Conservation (phyloP, 2,797 vertebrate species). For the Pseudomugil tenellus region DNA sequence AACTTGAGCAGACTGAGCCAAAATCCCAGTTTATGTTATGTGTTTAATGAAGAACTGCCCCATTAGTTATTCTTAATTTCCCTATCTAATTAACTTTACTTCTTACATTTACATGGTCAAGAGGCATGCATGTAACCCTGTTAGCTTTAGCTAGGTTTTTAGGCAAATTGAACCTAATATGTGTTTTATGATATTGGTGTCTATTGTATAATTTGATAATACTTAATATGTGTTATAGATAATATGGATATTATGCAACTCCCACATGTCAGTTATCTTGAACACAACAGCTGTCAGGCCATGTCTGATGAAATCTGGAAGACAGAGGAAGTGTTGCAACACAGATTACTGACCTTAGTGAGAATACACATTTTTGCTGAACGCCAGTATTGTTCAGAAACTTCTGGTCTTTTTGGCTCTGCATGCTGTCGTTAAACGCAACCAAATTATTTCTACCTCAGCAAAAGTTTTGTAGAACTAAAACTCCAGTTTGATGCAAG, state of each 20-base stretch:
- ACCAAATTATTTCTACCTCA: slow-evolving; percentile 31
- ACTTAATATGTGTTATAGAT: too few relatives aligned
- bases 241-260: background rate
- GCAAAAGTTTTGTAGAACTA: slow-evolving; percentile 6
- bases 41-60: background rate
- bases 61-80: background rate
- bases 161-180: background rate
- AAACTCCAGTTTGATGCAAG: slow-evolving; percentile 37
- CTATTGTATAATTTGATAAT: background rate
- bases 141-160: background rate
- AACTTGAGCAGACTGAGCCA: background rate
- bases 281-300: too few relatives aligned
- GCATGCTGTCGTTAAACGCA: slow-evolving; percentile 9
- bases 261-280: background rate
- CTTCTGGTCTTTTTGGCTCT: background rate
- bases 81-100: background rate
- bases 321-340: too few relatives aligned
- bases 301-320: too few relatives aligned
- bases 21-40: background rate
- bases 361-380: slow-evolving; percentile 18
- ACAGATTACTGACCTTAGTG: too few relatives aligned
- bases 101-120: background rate
- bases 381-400: background rate
- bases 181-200: background rate
- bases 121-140: too few relatives aligned